A percentile compares a stretch with the other conserved stretches of the same genome.
Evolutionary conservation across 2,888 invertebrate genomes (phyloP).

Genomic region (Baccha elongata): DNA sequence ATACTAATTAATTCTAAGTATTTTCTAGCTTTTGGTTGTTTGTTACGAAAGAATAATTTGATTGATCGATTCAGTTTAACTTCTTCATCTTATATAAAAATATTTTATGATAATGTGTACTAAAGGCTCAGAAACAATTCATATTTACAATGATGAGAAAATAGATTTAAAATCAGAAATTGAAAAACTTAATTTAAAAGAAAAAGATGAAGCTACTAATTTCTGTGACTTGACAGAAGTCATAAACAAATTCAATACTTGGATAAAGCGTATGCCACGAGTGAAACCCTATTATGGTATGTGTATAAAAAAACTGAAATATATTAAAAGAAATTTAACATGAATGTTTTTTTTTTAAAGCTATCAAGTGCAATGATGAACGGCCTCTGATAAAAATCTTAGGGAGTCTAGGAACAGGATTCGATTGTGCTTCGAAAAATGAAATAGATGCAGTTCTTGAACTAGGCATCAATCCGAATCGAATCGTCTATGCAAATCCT

Average conservation of each 20-base stretch:
- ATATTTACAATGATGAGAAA: constrained; percentile 75
- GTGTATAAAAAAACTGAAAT: constrained; percentile 23
- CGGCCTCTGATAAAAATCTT: constrained; percentile 91
- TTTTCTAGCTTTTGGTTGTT: no score
- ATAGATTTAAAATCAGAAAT: constrained; percentile 77
- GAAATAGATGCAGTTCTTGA: constrained; percentile 89
- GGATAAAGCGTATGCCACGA: constrained; percentile 93
- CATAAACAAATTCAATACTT: constrained; percentile 90
- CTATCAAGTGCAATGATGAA: constrained; percentile 98
- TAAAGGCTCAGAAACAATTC: constrained; percentile 8
- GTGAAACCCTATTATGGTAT: constrained; percentile 95
- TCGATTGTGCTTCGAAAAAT: constrained; percentile 98
- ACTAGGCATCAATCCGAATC: constrained; percentile 79
- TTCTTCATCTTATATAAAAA: no score
- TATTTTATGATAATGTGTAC: constrained; percentile 3
- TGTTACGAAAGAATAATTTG: no score
- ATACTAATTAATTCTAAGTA: no score
- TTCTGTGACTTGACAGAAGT: constrained; percentile 94
- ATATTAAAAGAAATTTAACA: background rate
- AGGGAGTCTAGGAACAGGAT: constrained; percentile 93
- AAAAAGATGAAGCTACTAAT: constrained; percentile 93
- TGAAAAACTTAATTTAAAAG: constrained; percentile 75
- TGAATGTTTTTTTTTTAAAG: constrained; percentile 81
- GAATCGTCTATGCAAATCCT: constrained; percentile 98
- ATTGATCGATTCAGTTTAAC: no score